Evolutionary conservation across 2,888 invertebrate species (phyloP).

Genomic region (Trichacis sp.): DNA sequence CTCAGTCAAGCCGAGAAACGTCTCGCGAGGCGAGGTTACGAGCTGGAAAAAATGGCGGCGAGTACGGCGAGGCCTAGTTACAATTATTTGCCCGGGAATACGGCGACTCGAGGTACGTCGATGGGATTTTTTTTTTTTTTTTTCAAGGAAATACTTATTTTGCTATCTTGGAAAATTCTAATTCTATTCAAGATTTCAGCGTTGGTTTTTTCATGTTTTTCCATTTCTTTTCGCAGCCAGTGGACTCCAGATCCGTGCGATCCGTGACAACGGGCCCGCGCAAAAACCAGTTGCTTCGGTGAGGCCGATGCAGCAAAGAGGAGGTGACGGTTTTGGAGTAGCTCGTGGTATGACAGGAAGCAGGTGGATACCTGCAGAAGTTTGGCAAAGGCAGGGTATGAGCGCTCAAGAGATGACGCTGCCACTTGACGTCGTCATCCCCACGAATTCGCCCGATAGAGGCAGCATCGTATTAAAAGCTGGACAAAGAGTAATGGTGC

Average conservation of each 20-base stretch:
- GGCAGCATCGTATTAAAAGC: conserved; percentile 92
- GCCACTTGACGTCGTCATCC: conserved; percentile 92
- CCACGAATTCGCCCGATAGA: conserved; percentile 90
- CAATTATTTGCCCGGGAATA: conserved; percentile 66
- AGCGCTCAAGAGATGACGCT: conserved; percentile 95
- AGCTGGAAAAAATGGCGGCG: conserved; percentile 91
- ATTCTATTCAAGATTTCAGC: no score
- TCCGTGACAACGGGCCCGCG: conserved; percentile 71
- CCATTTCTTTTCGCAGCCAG: no score
- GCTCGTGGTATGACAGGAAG: conserved; percentile 71
- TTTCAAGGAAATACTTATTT: not conserved
- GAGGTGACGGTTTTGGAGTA: conserved; percentile 63
- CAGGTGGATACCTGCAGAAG: conserved; percentile 89
- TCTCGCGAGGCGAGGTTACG: conserved; percentile 92
- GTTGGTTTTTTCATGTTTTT: no score
- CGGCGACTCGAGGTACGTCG: conserved; percentile 61
- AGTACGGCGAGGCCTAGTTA: conserved; percentile 73
- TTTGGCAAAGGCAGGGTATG: conserved; percentile 94
- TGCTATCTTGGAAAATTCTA: no score
- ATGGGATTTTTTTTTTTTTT: not conserved
- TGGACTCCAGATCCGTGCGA: conserved; percentile 73
- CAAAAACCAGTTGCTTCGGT: conserved; percentile 79
- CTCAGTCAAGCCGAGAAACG: conserved; percentile 93
- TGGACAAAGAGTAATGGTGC: conserved; percentile 93
- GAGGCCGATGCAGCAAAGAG: conserved; percentile 81